Conservation (phyloP, 2,797 vertebrate species). For the Coilia nasus region DNA sequence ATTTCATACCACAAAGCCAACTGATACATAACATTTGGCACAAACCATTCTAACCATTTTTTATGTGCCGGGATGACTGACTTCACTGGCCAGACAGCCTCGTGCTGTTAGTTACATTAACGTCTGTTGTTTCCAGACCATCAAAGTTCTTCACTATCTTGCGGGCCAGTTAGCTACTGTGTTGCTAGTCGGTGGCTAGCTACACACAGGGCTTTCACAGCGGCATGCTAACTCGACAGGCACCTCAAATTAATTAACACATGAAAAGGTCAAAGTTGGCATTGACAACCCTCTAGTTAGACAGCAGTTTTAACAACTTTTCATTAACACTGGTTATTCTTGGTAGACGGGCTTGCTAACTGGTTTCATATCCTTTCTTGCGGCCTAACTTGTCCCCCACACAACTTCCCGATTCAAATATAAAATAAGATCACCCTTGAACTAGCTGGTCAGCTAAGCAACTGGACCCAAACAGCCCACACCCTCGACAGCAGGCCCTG, state of each 20-base stretch:
- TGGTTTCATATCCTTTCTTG: slow-evolving; percentile 55
- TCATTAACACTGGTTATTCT: background rate
- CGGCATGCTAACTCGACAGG: background rate
- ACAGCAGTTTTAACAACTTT: background rate
- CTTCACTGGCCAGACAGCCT: background rate
- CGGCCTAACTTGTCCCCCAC: slow-evolving; percentile 50
- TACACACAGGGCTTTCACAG: background rate
- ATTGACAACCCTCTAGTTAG: background rate
- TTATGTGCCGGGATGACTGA: background rate
- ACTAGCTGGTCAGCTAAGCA: slow-evolving; percentile 15
- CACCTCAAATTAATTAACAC: background rate
- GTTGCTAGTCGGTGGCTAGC: too few species aligned
- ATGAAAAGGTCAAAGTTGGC: background rate
- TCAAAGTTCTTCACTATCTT: background rate
- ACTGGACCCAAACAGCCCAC: slow-evolving; percentile 22
- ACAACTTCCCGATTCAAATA: slow-evolving; percentile 68
- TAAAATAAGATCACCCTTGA: background rate
- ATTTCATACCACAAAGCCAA: background rate
- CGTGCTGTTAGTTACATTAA: background rate
- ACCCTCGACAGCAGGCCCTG: slow-evolving; percentile 44
- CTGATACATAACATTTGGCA: background rate
- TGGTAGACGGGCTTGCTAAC: slow-evolving; percentile 24
- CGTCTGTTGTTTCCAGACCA: background rate
- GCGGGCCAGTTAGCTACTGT: background rate
- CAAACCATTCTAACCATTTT: background rate